These are phyloP conservation scores for Laticauda colubrina DNA, from an alignment of 2,113 vertebrate genomes.

Conservation along the genomic window DNA sequence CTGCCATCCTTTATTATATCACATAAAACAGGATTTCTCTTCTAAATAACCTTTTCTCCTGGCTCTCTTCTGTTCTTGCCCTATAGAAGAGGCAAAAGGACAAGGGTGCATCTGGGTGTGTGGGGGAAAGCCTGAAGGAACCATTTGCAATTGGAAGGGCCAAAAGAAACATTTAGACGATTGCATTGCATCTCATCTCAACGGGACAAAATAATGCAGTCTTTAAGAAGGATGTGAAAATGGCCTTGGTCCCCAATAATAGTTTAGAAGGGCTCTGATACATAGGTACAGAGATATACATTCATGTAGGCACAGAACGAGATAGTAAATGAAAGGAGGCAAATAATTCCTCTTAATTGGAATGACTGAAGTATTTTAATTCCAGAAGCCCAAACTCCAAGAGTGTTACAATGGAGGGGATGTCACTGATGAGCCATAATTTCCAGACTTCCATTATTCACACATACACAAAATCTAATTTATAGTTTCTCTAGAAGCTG, in stretches of 20 bases:
- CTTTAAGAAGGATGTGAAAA: background rate
- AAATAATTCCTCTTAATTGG: background rate
- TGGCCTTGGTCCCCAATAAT: background rate
- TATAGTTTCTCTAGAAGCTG: background rate
- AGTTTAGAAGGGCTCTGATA: background rate
- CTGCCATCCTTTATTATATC: conserved; percentile 63
- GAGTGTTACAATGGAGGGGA: background rate
- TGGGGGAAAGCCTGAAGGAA: conserved; percentile 45
- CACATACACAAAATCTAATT: background rate
- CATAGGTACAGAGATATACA: background rate
- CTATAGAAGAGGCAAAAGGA: conserved; percentile 60
- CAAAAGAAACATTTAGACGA: conserved; percentile 24
- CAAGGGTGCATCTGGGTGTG: conserved; percentile 40
- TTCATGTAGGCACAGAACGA: background rate
- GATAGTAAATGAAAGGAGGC: background rate
- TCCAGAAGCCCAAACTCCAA: background rate
- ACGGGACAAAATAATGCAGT: conserved; percentile 28
- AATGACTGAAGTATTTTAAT: background rate
- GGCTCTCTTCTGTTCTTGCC: conserved; percentile 57
- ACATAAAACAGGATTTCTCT: conserved; percentile 58
- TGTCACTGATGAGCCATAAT: background rate
- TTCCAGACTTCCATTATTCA: background rate
- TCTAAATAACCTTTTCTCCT: conserved; percentile 59
- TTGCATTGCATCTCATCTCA: conserved; percentile 13
- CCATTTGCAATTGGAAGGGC: conserved; percentile 44